A percentile compares a stretch with the other conserved stretches of the same genome.
Evolutionary conservation across 37 sponge, comb jelly and placozoan species (phyloP).

Genomic region (Halisarca cf. caerulea): DNA sequence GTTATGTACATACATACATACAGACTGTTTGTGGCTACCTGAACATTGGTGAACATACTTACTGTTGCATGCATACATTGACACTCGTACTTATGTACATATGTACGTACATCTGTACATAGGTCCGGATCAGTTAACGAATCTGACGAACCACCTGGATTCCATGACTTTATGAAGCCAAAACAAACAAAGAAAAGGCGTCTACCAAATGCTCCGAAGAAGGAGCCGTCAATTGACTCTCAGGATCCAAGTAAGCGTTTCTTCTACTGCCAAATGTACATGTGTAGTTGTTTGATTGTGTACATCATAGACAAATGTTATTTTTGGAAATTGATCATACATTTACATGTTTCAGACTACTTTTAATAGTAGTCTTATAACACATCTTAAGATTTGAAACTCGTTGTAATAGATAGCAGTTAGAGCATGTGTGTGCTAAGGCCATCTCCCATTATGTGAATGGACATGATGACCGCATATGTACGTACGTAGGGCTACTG

Average conservation of each 20-base stretch:
- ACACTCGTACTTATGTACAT: neutral
- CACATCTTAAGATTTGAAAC: no score
- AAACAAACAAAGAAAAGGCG: conserved; percentile 32
- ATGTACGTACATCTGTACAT: neutral
- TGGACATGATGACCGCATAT: no score
- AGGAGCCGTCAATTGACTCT: neutral
- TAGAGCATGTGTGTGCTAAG: neutral
- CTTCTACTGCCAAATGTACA: no score
- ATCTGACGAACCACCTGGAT: conserved; percentile 35
- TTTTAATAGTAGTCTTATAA: no score
- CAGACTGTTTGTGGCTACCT: no score
- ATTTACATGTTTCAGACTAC: no score
- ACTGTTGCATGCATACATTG: neutral
- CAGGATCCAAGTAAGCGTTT: neutral
- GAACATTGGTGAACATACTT: neutral
- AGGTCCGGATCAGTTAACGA: conserved; percentile 11
- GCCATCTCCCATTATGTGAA: no score
- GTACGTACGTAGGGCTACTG: no score
- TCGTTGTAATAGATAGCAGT: no score
- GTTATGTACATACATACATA: conserved; percentile 2
- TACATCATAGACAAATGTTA: no score
- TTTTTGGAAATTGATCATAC: no score
- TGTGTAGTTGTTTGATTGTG: neutral
- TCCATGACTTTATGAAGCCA: conserved; percentile 57
- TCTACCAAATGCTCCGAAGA: neutral